Percentiles rank a stretch among this genome's conserved stretches.
phyloP scores from a whole-genome alignment of 2,888 invertebrate genomes.

The Harpalus rufipes region DNA sequence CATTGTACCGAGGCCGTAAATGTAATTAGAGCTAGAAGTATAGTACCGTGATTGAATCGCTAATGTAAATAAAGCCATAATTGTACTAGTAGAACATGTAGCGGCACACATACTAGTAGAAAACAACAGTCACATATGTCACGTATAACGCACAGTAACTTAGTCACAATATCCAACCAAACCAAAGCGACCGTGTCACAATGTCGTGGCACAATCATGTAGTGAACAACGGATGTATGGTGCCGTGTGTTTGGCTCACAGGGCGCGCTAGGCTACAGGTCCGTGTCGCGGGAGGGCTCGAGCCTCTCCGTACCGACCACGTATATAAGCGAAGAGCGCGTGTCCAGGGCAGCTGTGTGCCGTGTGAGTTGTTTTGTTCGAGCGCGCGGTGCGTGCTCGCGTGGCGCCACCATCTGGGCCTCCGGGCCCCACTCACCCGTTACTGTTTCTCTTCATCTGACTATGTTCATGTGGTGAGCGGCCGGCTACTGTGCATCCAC shows the following conservation, averaged over 20 bases:
- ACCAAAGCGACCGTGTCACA: not conserved
- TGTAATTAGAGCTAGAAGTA: too few relatives aligned
- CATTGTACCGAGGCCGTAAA: too few relatives aligned
- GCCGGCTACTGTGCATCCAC: slow-evolving; percentile 69
- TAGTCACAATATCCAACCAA: slow-evolving; percentile 1
- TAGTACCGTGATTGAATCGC: too few relatives aligned
- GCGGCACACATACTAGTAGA: slow-evolving; percentile 1
- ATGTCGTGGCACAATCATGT: slow-evolving; percentile 24
- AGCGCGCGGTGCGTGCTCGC: slow-evolving; percentile 70
- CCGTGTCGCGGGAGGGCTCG: slow-evolving; percentile 83
- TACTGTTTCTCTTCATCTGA: slow-evolving; percentile 60
- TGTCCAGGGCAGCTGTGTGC: slow-evolving; percentile 69
- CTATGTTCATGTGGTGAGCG: slow-evolving; percentile 49
- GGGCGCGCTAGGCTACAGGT: slow-evolving; percentile 77
- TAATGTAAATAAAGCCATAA: too few relatives aligned
- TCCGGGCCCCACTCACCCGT: slow-evolving; percentile 69
- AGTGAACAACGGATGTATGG: slow-evolving; percentile 67
- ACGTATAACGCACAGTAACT: slow-evolving; percentile 8
- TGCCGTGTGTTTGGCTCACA: slow-evolving; percentile 73
- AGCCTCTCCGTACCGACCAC: slow-evolving; percentile 91
- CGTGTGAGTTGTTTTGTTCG: slow-evolving; percentile 71
- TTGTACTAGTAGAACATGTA: slow-evolving; percentile 39
- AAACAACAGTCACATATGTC: not conserved
- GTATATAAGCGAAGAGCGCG: slow-evolving; percentile 78
- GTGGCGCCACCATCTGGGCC: slow-evolving; percentile 70